Conservation (phyloP, 2,888 invertebrate species). For the Nasonovia ribisnigri region DNA sequence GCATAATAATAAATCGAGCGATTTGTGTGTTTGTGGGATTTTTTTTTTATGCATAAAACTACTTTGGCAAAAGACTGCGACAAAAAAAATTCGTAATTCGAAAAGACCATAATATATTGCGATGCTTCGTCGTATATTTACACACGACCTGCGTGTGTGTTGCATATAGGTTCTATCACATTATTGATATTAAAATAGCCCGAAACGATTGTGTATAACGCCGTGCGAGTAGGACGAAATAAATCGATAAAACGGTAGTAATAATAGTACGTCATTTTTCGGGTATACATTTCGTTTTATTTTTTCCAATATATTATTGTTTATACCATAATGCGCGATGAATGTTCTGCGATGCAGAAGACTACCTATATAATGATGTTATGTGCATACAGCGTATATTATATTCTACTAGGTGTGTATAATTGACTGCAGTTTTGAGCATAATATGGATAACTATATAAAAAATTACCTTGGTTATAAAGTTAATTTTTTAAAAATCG, state of each 20-base stretch:
- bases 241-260: neutral
- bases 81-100: neutral
- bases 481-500: too few relatives aligned
- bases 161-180: neutral
- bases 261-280: neutral
- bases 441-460: neutral
- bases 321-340: neutral
- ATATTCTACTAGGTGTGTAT: neutral
- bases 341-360: neutral
- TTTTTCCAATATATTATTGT: neutral
- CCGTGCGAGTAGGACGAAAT: neutral
- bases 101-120: neutral
- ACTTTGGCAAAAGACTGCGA: neutral
- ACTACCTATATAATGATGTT: neutral
- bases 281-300: neutral
- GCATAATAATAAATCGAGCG: neutral
- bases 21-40: neutral
- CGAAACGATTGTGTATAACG: neutral
- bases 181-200: neutral
- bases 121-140: neutral
- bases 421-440: neutral
- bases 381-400: neutral
- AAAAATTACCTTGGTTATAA: neutral
- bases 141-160: neutral
- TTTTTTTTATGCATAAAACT: neutral